A percentile compares a stretch with the other conserved stretches of the same genome.
Conservation (phyloP, 2,113 vertebrate species). For the Apaloderma vittatum region DNA sequence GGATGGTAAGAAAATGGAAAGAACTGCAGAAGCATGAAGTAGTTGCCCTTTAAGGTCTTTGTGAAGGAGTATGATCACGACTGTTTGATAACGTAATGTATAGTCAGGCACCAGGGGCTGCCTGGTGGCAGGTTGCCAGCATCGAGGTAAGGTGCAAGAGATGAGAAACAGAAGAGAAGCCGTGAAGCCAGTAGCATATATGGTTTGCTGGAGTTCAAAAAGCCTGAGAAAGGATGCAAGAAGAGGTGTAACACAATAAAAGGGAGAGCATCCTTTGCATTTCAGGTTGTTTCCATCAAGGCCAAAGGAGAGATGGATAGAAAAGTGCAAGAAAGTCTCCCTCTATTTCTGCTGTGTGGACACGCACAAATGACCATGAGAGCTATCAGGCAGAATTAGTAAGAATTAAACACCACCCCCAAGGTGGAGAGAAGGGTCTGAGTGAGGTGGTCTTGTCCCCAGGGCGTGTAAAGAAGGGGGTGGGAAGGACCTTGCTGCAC, state of each 20-base stretch:
- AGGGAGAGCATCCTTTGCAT: not conserved
- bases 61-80: not conserved
- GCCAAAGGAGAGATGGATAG: not conserved
- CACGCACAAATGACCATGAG: not conserved
- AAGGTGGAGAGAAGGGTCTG: not conserved
- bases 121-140: not conserved
- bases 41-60: not conserved
- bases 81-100: not conserved
- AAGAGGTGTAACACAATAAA: not conserved
- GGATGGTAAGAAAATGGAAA: not conserved
- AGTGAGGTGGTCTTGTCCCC: not conserved
- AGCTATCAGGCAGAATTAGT: not conserved
- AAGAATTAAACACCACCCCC: not conserved
- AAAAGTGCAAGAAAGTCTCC: not conserved
- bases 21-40: not conserved
- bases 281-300: not conserved
- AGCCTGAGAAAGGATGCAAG: not conserved
- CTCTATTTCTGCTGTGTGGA: not conserved
- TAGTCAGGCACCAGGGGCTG: not conserved
- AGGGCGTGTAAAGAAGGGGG: not conserved
- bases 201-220: not conserved
- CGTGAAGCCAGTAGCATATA: not conserved
- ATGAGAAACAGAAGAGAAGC: not conserved
- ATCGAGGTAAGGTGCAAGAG: not conserved
- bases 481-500: not conserved